A percentile compares a stretch with the other conserved stretches of the same genome.
Evolutionary conservation across 2,797 vertebrate species (phyloP).

Genomic region (Semaprochilodus insignis): DNA sequence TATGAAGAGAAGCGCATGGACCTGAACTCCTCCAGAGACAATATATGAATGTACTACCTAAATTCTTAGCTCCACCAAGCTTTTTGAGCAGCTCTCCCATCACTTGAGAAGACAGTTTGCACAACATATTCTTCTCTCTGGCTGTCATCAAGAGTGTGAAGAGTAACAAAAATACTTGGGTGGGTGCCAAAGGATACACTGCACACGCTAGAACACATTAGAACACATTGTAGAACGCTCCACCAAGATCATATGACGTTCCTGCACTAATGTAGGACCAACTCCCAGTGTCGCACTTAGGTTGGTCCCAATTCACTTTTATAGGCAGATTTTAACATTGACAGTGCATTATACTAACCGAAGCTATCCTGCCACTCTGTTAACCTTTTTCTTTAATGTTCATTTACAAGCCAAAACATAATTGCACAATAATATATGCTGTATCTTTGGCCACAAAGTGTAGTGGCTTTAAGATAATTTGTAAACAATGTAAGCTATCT

Average conservation of each 20-base stretch:
- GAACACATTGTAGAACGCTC: background rate
- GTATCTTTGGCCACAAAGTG: background rate
- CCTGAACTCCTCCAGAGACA: constrained; percentile 52
- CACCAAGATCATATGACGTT: constrained; percentile 7
- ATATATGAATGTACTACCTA: background rate
- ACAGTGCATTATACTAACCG: background rate
- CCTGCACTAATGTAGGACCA: background rate
- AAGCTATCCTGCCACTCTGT: background rate
- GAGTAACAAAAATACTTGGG: background rate
- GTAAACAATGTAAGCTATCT: background rate
- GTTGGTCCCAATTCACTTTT: background rate
- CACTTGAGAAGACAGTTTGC: background rate
- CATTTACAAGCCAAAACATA: background rate
- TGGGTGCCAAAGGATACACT: background rate
- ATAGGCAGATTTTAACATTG: background rate
- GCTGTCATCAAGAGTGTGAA: background rate
- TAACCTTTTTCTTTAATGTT: background rate
- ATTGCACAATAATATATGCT: background rate
- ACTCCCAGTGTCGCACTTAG: background rate
- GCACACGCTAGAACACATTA: background rate
- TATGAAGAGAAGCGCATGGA: constrained; percentile 70
- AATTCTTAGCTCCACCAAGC: background rate
- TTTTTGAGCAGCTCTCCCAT: background rate
- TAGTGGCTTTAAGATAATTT: background rate
- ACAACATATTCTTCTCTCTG: background rate